Conservation (phyloP, 2,888 invertebrate species). For the Agonum fuliginosum region DNA sequence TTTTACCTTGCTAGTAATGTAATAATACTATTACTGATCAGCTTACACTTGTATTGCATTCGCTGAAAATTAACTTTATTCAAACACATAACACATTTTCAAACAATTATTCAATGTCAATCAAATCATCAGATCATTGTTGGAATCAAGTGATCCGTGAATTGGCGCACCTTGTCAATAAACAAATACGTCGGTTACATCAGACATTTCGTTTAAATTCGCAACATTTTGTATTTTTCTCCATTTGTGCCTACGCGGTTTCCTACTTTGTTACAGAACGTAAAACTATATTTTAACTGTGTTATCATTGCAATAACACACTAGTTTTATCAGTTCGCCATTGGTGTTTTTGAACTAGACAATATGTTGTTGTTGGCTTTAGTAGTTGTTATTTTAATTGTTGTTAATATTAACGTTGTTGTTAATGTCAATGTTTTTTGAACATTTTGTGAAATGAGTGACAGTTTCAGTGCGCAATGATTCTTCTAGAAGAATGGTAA, state of each 20-base stretch:
- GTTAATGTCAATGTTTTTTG: constrained; percentile 13
- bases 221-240: not conserved
- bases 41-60: no score
- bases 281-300: no score
- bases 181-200: not conserved
- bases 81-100: no score
- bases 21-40: no score
- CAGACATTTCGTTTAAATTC: constrained; percentile 19
- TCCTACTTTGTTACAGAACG: not conserved
- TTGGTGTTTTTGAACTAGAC: constrained; percentile 1
- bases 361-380: constrained; percentile 6
- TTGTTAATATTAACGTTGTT: not conserved
- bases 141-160: constrained; percentile 25
- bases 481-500: constrained; percentile 5
- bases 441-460: not conserved
- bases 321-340: not conserved
- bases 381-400: not conserved
- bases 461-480: not conserved
- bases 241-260: not conserved
- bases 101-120: not conserved
- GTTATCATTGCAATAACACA: no score
- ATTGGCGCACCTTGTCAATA: not conserved
- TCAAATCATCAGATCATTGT: not conserved
- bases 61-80: no score
- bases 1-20: no score